phyloP scores from a whole-genome alignment of 2,888 invertebrate species.

The Pristionchus japonicus region DNA sequence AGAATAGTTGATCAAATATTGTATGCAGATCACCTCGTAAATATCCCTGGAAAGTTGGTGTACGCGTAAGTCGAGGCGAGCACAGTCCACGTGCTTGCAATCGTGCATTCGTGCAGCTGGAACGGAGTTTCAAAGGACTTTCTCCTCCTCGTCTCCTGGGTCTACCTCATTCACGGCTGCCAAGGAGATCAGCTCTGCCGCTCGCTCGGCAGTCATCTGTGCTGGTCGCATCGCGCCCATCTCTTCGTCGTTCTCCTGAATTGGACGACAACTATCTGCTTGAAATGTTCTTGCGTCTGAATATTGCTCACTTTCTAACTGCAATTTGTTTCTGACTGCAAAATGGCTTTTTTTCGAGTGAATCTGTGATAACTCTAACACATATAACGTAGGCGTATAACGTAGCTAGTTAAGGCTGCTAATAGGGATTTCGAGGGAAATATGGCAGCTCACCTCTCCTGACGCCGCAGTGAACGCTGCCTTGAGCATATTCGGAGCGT shows the following conservation, averaged over 20 bases:
- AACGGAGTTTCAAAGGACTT: not conserved
- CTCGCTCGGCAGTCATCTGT: constrained; percentile 44
- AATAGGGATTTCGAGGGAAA: no score
- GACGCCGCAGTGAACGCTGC: constrained; percentile 44
- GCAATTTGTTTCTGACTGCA: no score
- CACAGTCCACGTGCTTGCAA: not conserved
- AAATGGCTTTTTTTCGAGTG: no score
- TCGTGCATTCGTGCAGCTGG: constrained; percentile 35
- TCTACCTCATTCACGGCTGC: constrained; percentile 43
- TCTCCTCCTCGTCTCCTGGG: no score
- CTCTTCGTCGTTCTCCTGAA: constrained; percentile 47
- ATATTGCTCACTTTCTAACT: no score
- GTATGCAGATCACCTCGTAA: not conserved
- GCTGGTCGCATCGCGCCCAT: not conserved
- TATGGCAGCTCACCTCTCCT: constrained; percentile 39
- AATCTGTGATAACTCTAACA: no score
- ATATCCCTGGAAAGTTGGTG: not conserved
- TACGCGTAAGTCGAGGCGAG: not conserved
- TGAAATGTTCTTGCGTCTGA: no score
- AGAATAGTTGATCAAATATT: not conserved
- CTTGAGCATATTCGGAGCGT: constrained; percentile 47
- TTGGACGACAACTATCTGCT: no score
- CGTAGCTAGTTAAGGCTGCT: no score
- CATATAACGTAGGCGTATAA: no score
- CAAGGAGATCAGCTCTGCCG: constrained; percentile 47